Evolutionary conservation across 1,140 invertebrate genomes (phyloP), one percentile per base, ranked within the genome.

Genomic region (Lordiphosa mommai): DNA sequence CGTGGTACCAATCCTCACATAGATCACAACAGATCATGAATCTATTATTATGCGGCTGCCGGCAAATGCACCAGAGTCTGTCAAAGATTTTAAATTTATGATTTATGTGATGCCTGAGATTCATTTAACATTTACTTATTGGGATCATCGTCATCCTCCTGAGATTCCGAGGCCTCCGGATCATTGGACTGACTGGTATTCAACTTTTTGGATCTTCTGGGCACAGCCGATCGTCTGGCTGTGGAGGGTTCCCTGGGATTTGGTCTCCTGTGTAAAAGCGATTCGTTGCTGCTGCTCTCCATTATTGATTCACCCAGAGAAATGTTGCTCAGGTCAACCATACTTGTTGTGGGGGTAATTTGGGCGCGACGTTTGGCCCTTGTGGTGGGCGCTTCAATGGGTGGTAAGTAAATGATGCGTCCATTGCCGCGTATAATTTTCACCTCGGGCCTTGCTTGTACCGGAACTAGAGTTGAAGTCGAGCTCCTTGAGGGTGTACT

Each of bases 11-110:
- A 77, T 98, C 96, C 88, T 98, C 95, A 89, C 97, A 99, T 1
- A 92, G 92, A 89, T 99, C 98, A 89, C 98, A 99, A 87, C 96
- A 97, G 82, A 99, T 99, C 98, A 99, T 99, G 88, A 99, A 99
- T 23, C 96, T 92, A 90, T 98, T 97, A 76, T 97, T 97, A 88
- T 99, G 96, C 0, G 97, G 97, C 79, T 97, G 95, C 73, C 95
- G 94, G 88, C 97, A 99, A 77, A 98, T 95, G 89, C 97, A 99
- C 96, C 97, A 99, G 14, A 98, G 90, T 89, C 95, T 94, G 67
- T 23, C 47, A 67, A 7, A 34, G 9, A 52, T 4, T 1, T 14
- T 6, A 51, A 2, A 47, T 7, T 3, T 10, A 37, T n/a, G n/a
- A n/a, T 40, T 37, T 13, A 1, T 17, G 10, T 30, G 14, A 0